Percentiles rank a stretch among this genome's conserved stretches.
These are phyloP conservation scores for Melanotaenia duboulayi DNA, from an alignment of 2,113 vertebrate species.

Conservation along the genomic window DNA sequence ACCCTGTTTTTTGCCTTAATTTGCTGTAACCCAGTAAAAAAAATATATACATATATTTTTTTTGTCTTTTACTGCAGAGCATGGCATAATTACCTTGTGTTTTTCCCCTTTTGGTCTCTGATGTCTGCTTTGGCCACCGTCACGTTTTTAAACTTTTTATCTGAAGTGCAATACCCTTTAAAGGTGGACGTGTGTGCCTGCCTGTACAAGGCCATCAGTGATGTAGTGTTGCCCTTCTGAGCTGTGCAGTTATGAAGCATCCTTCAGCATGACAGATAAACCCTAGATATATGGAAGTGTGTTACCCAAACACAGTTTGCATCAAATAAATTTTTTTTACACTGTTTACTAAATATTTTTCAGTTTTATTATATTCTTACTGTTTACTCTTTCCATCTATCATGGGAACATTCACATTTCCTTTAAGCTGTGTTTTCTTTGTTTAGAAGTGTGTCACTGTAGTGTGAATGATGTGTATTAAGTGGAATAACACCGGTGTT, in stretches of 20 bases:
- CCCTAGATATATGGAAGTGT: constrained; percentile 8
- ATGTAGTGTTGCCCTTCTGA: constrained; percentile 32
- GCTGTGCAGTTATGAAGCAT: constrained; percentile 19
- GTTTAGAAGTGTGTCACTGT: too few species aligned
- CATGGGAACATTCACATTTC: too few species aligned
- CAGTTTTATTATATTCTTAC: not conserved
- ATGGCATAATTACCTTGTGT: not conserved
- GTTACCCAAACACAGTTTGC: constrained; percentile 35
- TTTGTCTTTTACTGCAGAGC: constrained; percentile 19
- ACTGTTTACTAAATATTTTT: not conserved
- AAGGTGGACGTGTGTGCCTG: not conserved
- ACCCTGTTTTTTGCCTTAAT: constrained; percentile 3
- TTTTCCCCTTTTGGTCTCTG: not conserved
- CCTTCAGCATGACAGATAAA: constrained; percentile 17
- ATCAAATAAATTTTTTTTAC: constrained; percentile 74
- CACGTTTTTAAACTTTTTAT: constrained; percentile 7
- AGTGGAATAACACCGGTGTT: constrained; percentile 16
- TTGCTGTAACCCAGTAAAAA: not conserved
- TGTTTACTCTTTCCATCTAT: not conserved
- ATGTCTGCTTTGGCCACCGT: not conserved
- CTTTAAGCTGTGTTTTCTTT: too few species aligned
- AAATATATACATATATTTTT: not conserved
- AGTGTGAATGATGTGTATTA: too few species aligned
- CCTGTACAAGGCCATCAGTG: not conserved
- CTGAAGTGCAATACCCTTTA: constrained; percentile 3